Evolutionary conservation across 2,888 invertebrate genomes (phyloP).

Genomic region (Andricus curvator): DNA sequence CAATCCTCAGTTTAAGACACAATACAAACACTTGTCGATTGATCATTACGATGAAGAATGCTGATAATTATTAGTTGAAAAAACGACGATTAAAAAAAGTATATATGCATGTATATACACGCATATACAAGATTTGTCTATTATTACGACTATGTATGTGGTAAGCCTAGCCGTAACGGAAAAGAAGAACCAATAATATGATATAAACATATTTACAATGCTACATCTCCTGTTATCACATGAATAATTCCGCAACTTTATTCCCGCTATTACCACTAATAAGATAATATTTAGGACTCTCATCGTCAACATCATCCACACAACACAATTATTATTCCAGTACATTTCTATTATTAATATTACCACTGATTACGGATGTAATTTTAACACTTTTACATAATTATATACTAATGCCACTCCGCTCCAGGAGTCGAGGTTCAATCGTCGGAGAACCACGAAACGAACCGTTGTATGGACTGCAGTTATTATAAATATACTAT

Average conservation of each 20-base stretch:
- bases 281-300: slow-evolving; percentile 24
- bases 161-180: slow-evolving; percentile 45
- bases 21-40: slow-evolving; percentile 28
- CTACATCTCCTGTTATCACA: slow-evolving; percentile 29
- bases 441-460: slow-evolving; percentile 36
- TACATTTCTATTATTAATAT: slow-evolving; percentile 31
- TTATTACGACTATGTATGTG: slow-evolving; percentile 60
- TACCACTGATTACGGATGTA: slow-evolving; percentile 38
- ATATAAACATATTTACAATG: slow-evolving; percentile 29
- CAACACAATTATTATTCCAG: slow-evolving; percentile 34
- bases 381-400: slow-evolving; percentile 40
- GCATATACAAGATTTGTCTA: slow-evolving; percentile 54
- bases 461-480: slow-evolving; percentile 42
- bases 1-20: slow-evolving; percentile 4
- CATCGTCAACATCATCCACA: slow-evolving; percentile 25
- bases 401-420: slow-evolving; percentile 30
- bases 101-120: slow-evolving; percentile 54
- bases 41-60: not conserved
- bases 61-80: slow-evolving; percentile 43
- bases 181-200: slow-evolving; percentile 39
- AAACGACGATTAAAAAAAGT: slow-evolving; percentile 52
- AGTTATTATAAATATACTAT: slow-evolving; percentile 47
- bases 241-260: slow-evolving; percentile 28
- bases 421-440: slow-evolving; percentile 31
- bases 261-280: slow-evolving; percentile 24